Conservation (phyloP, 2,888 invertebrate genomes). For the Hoplodrina blanda region DNA sequence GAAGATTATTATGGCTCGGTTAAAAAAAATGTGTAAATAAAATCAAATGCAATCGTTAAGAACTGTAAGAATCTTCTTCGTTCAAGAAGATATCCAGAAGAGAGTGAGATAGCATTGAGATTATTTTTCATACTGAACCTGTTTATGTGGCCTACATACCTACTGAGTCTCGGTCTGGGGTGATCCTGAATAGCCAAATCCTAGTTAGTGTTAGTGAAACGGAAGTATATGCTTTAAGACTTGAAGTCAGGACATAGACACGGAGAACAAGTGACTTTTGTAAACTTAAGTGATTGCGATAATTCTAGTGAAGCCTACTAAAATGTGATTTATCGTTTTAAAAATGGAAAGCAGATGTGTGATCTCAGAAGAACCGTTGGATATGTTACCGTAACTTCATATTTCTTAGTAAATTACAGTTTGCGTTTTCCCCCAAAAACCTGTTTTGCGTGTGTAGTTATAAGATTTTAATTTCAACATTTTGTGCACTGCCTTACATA, state of each 20-base stretch:
- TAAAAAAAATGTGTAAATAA: slow-evolving; percentile 58
- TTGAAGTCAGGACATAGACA: slow-evolving; percentile 57
- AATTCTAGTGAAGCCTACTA: slow-evolving; percentile 78
- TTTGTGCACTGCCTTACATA: slow-evolving; percentile 80
- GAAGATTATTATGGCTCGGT: slow-evolving; percentile 50
- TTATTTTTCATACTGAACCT: slow-evolving; percentile 68
- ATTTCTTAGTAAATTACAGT: slow-evolving; percentile 64
- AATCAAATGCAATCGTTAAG: slow-evolving; percentile 51
- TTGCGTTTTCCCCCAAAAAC: slow-evolving; percentile 64
- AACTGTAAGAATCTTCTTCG: slow-evolving; percentile 54
- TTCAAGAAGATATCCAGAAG: slow-evolving; percentile 62
- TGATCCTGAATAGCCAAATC: slow-evolving; percentile 78
- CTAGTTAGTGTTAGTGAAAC: slow-evolving; percentile 74
- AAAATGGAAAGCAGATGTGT: slow-evolving; percentile 76
- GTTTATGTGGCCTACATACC: slow-evolving; percentile 79
- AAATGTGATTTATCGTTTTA: slow-evolving; percentile 84
- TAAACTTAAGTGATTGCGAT: slow-evolving; percentile 70
- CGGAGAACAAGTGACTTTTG: slow-evolving; percentile 67
- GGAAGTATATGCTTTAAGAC: slow-evolving; percentile 66
- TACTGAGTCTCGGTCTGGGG: slow-evolving; percentile 66
- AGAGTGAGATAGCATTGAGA: slow-evolving; percentile 70
- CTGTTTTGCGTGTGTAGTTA: slow-evolving; percentile 71
- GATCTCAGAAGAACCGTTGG: slow-evolving; percentile 82
- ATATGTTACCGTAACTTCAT: slow-evolving; percentile 72
- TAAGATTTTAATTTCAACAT: slow-evolving; percentile 64